Evolutionary conservation across 37 sponge, comb jelly and placozoan species (phyloP).

Genomic region (Theonella swinhoei): DNA sequence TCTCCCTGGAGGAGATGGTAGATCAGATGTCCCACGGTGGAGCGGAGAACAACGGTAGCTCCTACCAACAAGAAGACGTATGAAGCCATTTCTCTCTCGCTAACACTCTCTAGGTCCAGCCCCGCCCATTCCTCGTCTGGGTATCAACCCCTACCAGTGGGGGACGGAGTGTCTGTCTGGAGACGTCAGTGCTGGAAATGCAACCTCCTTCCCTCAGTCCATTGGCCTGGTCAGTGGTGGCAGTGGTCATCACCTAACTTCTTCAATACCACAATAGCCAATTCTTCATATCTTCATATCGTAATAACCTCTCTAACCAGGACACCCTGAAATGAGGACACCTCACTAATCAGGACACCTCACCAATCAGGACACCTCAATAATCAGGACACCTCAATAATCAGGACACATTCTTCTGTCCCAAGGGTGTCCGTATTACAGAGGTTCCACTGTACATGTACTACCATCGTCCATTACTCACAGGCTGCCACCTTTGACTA

Average conservation of each 20-base stretch:
- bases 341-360: background rate
- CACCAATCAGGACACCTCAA: background rate
- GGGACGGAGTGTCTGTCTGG: slow-evolving; percentile 69
- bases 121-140: slow-evolving; percentile 37
- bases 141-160: slow-evolving; percentile 68
- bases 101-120: slow-evolving; percentile 10
- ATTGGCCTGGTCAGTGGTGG: slow-evolving; percentile 53
- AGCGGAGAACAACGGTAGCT: slow-evolving; percentile 45
- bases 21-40: slow-evolving; percentile 70
- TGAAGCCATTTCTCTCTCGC: background rate
- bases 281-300: too few species aligned
- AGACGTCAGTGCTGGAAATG: slow-evolving; percentile 48
- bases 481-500: slow-evolving; percentile 5
- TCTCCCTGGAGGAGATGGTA: slow-evolving; percentile 45
- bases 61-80: background rate
- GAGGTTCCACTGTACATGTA: background rate
- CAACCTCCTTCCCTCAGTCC: slow-evolving; percentile 61
- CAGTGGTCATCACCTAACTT: too few species aligned
- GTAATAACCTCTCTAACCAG: too few species aligned
- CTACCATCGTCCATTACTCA: background rate
- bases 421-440: background rate
- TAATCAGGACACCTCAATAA: background rate
- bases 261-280: too few species aligned
- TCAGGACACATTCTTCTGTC: background rate
- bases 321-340: too few species aligned